Percentiles rank a stretch among this genome's conserved stretches.
Conservation (phyloP, 1,140 invertebrate species). For the Drosophila nannoptera region DNA sequence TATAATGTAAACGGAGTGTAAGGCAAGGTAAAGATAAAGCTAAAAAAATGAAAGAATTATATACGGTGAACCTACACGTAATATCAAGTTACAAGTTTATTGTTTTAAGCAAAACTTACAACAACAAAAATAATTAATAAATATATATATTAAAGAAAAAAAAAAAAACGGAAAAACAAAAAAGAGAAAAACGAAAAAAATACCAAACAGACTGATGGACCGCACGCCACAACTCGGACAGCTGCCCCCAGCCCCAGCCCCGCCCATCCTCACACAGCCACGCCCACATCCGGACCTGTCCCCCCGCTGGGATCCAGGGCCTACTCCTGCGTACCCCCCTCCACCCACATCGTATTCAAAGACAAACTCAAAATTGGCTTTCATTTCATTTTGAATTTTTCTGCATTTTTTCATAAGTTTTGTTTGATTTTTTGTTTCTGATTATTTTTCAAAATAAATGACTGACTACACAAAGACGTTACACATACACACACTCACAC, state of each 20-base stretch:
- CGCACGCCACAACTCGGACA: slow-evolving; percentile 55
- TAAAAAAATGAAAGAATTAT: slow-evolving; percentile 11
- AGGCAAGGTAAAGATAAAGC: slow-evolving; percentile 9
- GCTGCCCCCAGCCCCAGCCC: slow-evolving; percentile 23
- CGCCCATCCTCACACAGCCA: no score
- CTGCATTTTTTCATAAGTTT: slow-evolving; percentile 38
- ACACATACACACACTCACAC: slow-evolving; percentile 39
- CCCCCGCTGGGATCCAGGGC: no score
- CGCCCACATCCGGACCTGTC: no score
- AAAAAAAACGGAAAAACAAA: slow-evolving; percentile 47
- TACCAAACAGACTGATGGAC: slow-evolving; percentile 74
- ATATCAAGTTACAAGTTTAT: slow-evolving; percentile 53
- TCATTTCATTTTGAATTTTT: background rate
- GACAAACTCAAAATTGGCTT: slow-evolving; percentile 34
- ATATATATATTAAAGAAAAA: slow-evolving; percentile 36
- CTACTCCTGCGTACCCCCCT: no score
- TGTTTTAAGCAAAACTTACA: slow-evolving; percentile 49
- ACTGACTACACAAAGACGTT: slow-evolving; percentile 71
- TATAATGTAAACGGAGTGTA: slow-evolving; percentile 17
- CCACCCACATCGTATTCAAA: slow-evolving; percentile 11
- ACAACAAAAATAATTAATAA: slow-evolving; percentile 32
- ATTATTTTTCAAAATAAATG: slow-evolving; percentile 43
- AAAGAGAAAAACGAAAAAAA: slow-evolving; percentile 37
- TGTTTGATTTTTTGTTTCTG: slow-evolving; percentile 14
- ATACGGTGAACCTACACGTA: slow-evolving; percentile 35